Conservation (phyloP, 2,888 invertebrate species). For the Muscina levida region DNA sequence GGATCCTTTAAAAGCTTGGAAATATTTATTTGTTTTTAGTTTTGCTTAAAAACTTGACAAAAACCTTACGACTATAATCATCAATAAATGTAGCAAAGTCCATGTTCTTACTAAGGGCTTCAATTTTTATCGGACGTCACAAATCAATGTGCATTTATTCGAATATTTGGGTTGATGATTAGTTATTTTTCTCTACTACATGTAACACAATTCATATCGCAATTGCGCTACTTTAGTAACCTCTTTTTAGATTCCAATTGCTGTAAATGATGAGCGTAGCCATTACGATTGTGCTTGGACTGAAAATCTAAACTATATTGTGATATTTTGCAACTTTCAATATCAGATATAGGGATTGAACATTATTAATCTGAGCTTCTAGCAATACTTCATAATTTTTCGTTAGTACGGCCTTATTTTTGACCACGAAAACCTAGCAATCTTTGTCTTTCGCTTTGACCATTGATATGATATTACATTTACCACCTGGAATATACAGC, state of each 20-base stretch:
- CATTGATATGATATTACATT: no score
- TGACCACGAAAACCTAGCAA: neutral
- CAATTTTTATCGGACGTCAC: constrained; percentile 59
- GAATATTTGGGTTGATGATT: no score
- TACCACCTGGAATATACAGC: no score
- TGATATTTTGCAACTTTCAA: no score
- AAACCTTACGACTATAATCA: constrained; percentile 49
- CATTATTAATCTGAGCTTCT: no score
- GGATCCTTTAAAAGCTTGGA: constrained; percentile 50
- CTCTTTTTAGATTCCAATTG: neutral
- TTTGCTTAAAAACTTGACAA: constrained; percentile 62
- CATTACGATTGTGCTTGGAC: no score
- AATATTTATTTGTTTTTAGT: no score
- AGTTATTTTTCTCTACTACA: no score
- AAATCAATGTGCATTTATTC: constrained; percentile 56
- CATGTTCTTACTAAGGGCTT: constrained; percentile 56
- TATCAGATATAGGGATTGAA: no score
- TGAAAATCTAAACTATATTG: no score
- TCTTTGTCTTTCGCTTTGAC: neutral
- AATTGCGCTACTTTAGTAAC: no score
- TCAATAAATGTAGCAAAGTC: constrained; percentile 66
- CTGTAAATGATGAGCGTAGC: neutral
- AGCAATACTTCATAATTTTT: neutral
- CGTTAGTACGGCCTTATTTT: neutral
- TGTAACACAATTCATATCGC: no score